phyloP scores from a whole-genome alignment of 2,888 invertebrate species.

The Callyntrura sp. region DNA sequence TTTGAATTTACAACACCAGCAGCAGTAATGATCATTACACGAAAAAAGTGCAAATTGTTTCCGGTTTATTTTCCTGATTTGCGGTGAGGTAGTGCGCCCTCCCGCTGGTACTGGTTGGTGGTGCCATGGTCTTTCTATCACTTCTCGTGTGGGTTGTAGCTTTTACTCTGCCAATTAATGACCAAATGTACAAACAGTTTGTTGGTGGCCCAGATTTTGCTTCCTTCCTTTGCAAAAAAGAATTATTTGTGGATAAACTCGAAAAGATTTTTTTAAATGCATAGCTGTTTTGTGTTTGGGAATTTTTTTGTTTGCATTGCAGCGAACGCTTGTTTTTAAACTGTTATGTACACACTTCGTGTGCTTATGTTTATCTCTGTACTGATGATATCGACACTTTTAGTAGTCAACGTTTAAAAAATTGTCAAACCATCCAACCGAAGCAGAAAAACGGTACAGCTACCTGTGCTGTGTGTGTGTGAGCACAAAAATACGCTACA shows the following conservation, averaged over 20 bases:
- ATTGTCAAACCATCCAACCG: constrained; percentile 36
- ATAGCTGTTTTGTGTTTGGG: too few species aligned
- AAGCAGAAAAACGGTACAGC: constrained; percentile 31
- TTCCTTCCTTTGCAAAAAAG: not conserved
- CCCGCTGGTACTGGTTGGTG: not conserved
- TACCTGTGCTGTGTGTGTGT: too few species aligned
- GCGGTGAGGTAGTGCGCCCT: constrained; percentile 5
- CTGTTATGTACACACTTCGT: too few species aligned
- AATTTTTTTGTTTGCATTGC: too few species aligned
- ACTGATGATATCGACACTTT: not conserved
- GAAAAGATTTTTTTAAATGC: too few species aligned
- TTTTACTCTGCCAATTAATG: not conserved
- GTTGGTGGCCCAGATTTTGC: constrained; percentile 18
- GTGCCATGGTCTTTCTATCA: too few species aligned
- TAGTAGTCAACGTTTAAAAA: not conserved
- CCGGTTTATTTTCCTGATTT: constrained; percentile 46
- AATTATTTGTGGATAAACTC: not conserved
- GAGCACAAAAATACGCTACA: too few species aligned
- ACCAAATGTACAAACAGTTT: not conserved
- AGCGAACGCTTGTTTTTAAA: too few species aligned
- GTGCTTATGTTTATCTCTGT: too few species aligned
- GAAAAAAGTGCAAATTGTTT: not conserved
- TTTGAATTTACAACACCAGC: not conserved
- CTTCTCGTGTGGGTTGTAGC: not conserved
- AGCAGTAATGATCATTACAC: not conserved